These are phyloP conservation scores for Arctia plantaginis DNA, from an alignment of 2,888 invertebrate genomes.

Conservation along the genomic window DNA sequence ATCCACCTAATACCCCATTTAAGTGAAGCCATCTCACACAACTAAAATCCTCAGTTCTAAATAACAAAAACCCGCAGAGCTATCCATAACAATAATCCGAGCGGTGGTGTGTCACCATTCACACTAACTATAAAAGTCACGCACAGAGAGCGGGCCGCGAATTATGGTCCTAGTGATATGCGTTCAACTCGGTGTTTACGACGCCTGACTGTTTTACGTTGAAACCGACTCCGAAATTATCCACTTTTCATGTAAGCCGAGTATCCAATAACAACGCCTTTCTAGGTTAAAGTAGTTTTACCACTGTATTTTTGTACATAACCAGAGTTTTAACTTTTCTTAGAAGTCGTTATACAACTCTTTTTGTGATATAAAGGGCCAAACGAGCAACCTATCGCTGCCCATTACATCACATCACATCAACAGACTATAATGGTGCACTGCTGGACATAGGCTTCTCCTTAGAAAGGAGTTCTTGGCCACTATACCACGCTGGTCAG, in stretches of 20 bases:
- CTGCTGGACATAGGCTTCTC: too few relatives aligned
- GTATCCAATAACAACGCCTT: background rate
- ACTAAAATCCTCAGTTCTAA: constrained; percentile 9
- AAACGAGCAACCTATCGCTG: too few relatives aligned
- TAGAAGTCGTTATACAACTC: background rate
- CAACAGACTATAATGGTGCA: too few relatives aligned
- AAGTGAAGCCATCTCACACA: background rate
- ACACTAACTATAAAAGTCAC: constrained; percentile 48
- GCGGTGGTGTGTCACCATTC: constrained; percentile 42
- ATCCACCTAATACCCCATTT: constrained; percentile 8
- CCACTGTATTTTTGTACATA: background rate
- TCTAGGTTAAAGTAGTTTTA: constrained; percentile 8
- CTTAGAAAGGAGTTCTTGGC: too few relatives aligned
- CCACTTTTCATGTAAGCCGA: constrained; percentile 5
- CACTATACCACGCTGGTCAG: too few relatives aligned
- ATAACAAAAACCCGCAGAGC: constrained; percentile 22
- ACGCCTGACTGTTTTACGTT: constrained; percentile 21
- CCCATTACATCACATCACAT: too few relatives aligned
- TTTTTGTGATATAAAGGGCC: background rate
- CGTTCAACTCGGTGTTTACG: constrained; percentile 24
- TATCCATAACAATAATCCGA: constrained; percentile 42
- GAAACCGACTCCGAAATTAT: constrained; percentile 16
- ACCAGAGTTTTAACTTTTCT: background rate
- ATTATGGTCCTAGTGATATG: constrained; percentile 42
- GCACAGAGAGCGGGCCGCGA: constrained; percentile 32